These are phyloP conservation scores for Spilarctia lutea DNA, from an alignment of 2,888 invertebrate genomes.

Conservation along the genomic window DNA sequence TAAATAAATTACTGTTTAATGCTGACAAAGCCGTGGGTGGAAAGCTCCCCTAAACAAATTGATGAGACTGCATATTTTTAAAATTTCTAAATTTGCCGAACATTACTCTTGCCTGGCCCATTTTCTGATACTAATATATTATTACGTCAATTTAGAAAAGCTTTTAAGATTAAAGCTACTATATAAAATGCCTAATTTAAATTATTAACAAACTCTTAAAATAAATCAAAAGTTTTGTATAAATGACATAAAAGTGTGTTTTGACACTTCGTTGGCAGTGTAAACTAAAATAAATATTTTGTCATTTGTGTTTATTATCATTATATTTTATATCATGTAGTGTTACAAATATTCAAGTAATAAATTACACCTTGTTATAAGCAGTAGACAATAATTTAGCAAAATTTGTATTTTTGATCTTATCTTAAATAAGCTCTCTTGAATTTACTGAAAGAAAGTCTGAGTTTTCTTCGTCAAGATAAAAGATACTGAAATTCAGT, in stretches of 20 bases:
- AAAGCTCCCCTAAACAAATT: not conserved
- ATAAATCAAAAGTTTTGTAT: slow-evolving; percentile 37
- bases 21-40: not conserved
- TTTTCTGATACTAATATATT: slow-evolving; percentile 9
- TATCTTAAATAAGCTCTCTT: slow-evolving; percentile 36
- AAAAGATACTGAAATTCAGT: not conserved
- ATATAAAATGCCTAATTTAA: slow-evolving; percentile 22
- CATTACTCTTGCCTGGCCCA: slow-evolving; percentile 1
- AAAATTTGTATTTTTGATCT: slow-evolving; percentile 32
- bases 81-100: not conserved
- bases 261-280: slow-evolving; percentile 43
- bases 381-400: slow-evolving; percentile 23
- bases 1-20: not conserved
- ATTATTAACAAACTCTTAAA: slow-evolving; percentile 25
- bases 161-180: slow-evolving; percentile 4
- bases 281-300: slow-evolving; percentile 35
- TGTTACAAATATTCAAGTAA: slow-evolving; percentile 25
- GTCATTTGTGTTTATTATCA: slow-evolving; percentile 19
- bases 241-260: slow-evolving; percentile 39
- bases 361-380: slow-evolving; percentile 26
- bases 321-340: slow-evolving; percentile 23
- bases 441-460: slow-evolving; percentile 19
- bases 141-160: not conserved
- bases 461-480: slow-evolving; percentile 9
- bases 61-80: not conserved